A percentile compares a stretch with the other conserved stretches of the same genome.
Conservation (phyloP, 2,797 vertebrate species). For the Danio choprae region DNA sequence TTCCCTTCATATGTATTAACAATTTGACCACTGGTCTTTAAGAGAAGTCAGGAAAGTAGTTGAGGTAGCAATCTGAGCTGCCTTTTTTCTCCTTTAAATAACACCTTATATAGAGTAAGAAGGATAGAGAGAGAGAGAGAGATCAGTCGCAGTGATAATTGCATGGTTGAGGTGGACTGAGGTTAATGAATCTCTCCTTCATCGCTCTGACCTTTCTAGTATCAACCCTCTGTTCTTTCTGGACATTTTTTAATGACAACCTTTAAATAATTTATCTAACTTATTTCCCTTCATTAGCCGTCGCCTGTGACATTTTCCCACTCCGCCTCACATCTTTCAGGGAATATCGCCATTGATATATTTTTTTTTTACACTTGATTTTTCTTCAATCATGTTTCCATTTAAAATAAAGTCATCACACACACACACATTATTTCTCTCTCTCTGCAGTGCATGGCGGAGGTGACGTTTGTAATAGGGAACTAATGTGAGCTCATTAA, state of each 20-base stretch:
- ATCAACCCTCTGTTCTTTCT: conserved; percentile 72
- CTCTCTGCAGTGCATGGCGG: conserved; percentile 41
- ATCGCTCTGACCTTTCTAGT: conserved; percentile 80
- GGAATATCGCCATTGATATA: conserved; percentile 76
- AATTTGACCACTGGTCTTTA: no score
- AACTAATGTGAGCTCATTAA: conserved; percentile 65
- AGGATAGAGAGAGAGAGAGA: conserved; percentile 58
- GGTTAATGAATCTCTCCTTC: conserved; percentile 85
- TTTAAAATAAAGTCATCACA: conserved; percentile 68
- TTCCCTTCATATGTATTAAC: no score
- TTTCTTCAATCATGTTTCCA: conserved; percentile 65
- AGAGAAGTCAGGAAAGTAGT: not conserved
- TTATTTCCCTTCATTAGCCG: conserved; percentile 83
- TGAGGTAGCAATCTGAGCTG: not conserved
- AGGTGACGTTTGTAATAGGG: conserved; percentile 54
- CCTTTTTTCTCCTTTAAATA: conserved; percentile 12
- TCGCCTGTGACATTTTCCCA: conserved; percentile 77
- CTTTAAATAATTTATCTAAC: conserved; percentile 87
- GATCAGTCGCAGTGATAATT: conserved; percentile 79
- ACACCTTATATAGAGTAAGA: conserved; percentile 19
- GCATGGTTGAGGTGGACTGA: conserved; percentile 76
- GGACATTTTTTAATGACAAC: conserved; percentile 84
- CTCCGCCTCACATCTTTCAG: conserved; percentile 67
- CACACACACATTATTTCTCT: conserved; percentile 16
- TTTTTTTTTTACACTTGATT: conserved; percentile 59